Base-by-base conservation (phyloP, 1,140 invertebrate genomes). In the Phymastichus coffea region DNA sequence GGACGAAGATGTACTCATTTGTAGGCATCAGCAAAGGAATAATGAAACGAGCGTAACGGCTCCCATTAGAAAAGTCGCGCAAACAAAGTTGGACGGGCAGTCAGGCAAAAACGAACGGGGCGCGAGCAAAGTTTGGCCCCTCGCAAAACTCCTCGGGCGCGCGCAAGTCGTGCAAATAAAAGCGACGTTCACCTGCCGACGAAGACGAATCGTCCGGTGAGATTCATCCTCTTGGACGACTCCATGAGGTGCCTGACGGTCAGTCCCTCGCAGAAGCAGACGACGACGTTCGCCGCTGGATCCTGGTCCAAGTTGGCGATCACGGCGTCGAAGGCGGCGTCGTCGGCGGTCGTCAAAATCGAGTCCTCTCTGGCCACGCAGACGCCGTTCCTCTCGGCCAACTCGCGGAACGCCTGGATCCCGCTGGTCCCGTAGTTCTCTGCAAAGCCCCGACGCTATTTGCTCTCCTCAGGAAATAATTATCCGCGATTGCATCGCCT, bases 251-350 rank as follows among this genome's bases (percentile, higher is more conserved):
- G 84, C 52, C 84, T 74, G 35, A 92, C 85, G 0, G 89, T 90
- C 70, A 84, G 81, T 3, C 90, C 90, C 77, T 93, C 89, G 75
- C 90, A 93, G 81, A 92, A 93, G 73, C 91, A 93, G 2, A 92
- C 88, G n/a, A 91, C 86, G 4, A 91, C 89, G 30, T 81, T 78
- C 6, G 87, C 87, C 30, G 82, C 81, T 8, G 76, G 75, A 59
- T 85, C 85, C 65, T 83, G 78, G 52, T 80, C 72, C 8, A 90
- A 76, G 56, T 83, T 85, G 19, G 72, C 70, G 9, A 90, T 75
- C 2, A 88, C 81, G 49, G 80, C 78, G 66, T 88, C 84, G 71
- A 86, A 87, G 28, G 81, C 81, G 33, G 82, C 78, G 35, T 86
- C 82, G 23, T 84, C 80, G 2, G 87, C 85, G 47, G 85, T 85